phyloP scores from a whole-genome alignment of 1,140 invertebrate species.

The Tyrophagus putrescentiae region DNA sequence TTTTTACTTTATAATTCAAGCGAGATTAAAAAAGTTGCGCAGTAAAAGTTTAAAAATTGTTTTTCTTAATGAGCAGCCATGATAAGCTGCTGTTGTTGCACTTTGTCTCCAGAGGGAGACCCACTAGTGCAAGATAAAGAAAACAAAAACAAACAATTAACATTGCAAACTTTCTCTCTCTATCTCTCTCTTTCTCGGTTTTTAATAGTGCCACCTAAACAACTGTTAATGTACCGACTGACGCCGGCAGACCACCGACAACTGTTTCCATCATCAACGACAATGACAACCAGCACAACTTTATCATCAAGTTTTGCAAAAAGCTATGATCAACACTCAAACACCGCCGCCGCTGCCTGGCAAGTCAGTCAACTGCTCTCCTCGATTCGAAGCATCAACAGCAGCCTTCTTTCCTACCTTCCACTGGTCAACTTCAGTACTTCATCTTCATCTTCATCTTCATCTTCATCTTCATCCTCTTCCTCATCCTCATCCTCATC shows the following conservation, averaged over 20 bases:
- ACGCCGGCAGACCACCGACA: neutral
- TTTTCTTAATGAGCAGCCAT: too few species aligned
- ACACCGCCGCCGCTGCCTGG: neutral
- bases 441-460: neutral
- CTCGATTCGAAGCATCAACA: neutral
- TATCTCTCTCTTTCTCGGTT: neutral
- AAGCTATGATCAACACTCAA: neutral
- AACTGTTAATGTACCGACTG: neutral
- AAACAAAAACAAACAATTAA: neutral
- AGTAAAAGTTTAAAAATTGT: too few species aligned
- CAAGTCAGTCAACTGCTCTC: neutral
- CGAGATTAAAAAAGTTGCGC: neutral
- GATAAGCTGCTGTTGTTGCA: neutral
- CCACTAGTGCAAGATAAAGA: too few species aligned
- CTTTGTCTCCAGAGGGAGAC: too few species aligned
- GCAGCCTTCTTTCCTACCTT: neutral
- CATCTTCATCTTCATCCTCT: neutral
- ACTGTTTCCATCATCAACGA: neutral
- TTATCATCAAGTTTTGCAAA: too few species aligned
- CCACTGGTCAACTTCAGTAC: neutral
- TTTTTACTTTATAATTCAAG: neutral
- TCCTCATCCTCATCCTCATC: neutral
- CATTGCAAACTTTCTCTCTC: neutral
- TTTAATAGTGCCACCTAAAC: conserved; percentile 11
- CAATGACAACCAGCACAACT: neutral